These are phyloP conservation scores for Synanthedon vespiformis DNA, from an alignment of 2,888 invertebrate species.

Conservation along the genomic window DNA sequence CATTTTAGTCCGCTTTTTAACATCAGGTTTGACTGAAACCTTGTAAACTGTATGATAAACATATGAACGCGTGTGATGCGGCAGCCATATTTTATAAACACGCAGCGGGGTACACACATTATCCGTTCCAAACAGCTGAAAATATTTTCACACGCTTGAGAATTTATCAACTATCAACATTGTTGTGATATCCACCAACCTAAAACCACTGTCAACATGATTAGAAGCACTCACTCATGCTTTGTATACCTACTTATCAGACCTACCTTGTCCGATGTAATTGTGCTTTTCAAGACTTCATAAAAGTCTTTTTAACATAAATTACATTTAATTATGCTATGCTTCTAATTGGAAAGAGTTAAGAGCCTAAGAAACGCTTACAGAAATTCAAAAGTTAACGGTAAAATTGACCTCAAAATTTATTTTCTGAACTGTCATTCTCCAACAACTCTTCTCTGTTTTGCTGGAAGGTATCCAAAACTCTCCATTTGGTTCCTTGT, in stretches of 20 bases:
- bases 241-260: too few species aligned
- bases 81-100: conserved; percentile 45
- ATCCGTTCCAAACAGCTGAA: conserved; percentile 37
- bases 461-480: conserved; percentile 46
- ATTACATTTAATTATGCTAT: too few species aligned
- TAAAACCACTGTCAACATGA: too few species aligned
- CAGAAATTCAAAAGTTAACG: neutral
- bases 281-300: too few species aligned
- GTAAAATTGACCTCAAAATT: conserved; percentile 31
- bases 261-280: too few species aligned
- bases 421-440: conserved; percentile 40
- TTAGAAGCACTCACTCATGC: too few species aligned
- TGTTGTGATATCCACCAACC: too few species aligned
- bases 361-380: too few species aligned
- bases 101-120: conserved; percentile 32
- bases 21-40: conserved; percentile 31
- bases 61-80: conserved; percentile 24
- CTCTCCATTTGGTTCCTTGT: conserved; percentile 41
- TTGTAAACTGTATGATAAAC: conserved; percentile 49
- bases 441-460: conserved; percentile 49
- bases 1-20: conserved; percentile 38
- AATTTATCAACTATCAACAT: too few species aligned
- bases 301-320: too few species aligned
- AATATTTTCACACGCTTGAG: neutral
- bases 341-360: too few species aligned